Percentiles rank a stretch among this genome's conserved stretches.
Conservation (phyloP, 2,113 vertebrate species). For the Campylorhamphus procurvoides region DNA sequence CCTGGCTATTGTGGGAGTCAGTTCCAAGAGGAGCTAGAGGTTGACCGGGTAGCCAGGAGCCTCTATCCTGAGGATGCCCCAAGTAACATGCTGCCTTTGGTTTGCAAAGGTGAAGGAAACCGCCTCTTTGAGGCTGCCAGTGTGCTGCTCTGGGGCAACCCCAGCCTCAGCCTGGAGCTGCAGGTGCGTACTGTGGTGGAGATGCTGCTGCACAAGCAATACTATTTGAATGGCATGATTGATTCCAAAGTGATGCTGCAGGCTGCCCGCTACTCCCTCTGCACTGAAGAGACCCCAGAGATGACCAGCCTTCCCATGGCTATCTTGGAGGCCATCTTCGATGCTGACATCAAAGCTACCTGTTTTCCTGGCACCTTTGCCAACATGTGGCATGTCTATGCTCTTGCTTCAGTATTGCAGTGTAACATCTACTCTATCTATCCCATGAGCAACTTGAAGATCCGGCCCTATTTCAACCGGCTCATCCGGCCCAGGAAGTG, state of each 20-base stretch:
- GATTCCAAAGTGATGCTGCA: constrained; percentile 98
- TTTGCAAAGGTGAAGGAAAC: constrained; percentile 89
- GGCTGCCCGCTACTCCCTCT: constrained; percentile 92
- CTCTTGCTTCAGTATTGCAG: constrained; percentile 87
- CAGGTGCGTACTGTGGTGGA: constrained; percentile 93
- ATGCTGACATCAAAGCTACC: constrained; percentile 92
- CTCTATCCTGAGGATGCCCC: constrained; percentile 92
- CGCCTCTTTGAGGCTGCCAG: constrained; percentile 91
- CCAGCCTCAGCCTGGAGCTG: constrained; percentile 88
- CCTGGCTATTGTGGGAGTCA: constrained; percentile 76
- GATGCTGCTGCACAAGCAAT: constrained; percentile 92
- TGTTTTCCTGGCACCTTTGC: constrained; percentile 92
- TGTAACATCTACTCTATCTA: constrained; percentile 95
- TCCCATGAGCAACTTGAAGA: constrained; percentile 94
- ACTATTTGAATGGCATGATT: constrained; percentile 94
- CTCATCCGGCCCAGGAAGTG: constrained; percentile 87
- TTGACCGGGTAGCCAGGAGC: constrained; percentile 83
- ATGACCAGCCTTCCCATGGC: constrained; percentile 87
- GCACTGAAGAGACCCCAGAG: constrained; percentile 88
- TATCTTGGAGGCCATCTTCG: constrained; percentile 93
- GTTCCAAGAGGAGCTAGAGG: constrained; percentile 80
- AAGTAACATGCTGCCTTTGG: constrained; percentile 84
- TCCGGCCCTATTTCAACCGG: constrained; percentile 92
- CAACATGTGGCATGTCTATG: constrained; percentile 97
- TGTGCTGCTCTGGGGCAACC: constrained; percentile 85